A percentile compares a stretch with the other conserved stretches of the same genome.
These are phyloP conservation scores for Napeogenes inachia DNA, from an alignment of 2,888 invertebrate species.

Conservation along the genomic window DNA sequence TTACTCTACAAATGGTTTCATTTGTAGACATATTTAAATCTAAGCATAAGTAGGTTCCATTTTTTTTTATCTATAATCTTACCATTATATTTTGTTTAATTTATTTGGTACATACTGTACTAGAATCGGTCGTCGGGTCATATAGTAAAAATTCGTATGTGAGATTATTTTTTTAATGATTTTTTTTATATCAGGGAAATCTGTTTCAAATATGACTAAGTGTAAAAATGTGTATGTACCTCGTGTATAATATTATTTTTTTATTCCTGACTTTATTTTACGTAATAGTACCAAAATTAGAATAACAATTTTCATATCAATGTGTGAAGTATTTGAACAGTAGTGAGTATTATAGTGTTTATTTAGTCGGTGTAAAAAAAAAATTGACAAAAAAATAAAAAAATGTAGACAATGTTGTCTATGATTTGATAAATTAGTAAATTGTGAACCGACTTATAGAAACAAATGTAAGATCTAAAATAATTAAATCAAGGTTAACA, in stretches of 20 bases:
- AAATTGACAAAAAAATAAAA: too few relatives aligned
- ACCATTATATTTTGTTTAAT: conserved; percentile 18
- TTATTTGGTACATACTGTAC: conserved; percentile 13
- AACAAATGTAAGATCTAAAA: not conserved
- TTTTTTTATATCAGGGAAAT: not conserved
- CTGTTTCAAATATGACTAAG: not conserved
- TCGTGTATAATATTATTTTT: not conserved
- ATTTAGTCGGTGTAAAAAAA: not conserved
- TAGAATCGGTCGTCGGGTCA: not conserved
- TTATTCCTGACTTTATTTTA: conserved; percentile 2
- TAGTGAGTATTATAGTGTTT: not conserved
- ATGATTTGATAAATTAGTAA: too few relatives aligned
- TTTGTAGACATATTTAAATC: conserved; percentile 66
- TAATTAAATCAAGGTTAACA: not conserved
- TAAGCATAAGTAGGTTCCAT: conserved; percentile 67
- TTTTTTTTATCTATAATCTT: conserved; percentile 27
- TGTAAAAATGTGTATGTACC: not conserved
- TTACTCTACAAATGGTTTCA: conserved; percentile 74
- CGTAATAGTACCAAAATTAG: conserved; percentile 24
- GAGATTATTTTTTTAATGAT: not conserved
- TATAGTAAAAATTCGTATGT: not conserved
- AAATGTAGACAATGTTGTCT: too few relatives aligned
- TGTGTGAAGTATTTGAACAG: conserved; percentile 7
- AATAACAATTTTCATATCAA: conserved; percentile 25
- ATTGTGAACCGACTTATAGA: too few relatives aligned